These are phyloP conservation scores for Himalopsyche kuldschensis DNA, from an alignment of 2,888 invertebrate species.

Conservation along the genomic window DNA sequence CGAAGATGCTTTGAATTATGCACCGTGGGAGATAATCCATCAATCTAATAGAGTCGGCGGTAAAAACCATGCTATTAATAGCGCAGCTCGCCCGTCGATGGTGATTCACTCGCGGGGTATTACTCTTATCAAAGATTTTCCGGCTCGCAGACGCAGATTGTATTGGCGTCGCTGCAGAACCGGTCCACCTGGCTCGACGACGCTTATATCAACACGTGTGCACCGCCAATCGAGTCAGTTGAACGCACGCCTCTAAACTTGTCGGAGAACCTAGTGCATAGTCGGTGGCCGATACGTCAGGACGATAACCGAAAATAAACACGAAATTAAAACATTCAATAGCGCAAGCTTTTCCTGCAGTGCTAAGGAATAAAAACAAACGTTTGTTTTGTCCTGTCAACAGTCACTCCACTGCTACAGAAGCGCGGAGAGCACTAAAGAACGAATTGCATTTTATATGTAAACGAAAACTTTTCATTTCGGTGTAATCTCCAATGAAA, in stretches of 20 bases:
- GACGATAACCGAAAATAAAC: background rate
- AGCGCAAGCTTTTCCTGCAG: background rate
- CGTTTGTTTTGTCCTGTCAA: background rate
- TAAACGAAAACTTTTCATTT: background rate
- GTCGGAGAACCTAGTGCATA: background rate
- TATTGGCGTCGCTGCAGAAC: background rate
- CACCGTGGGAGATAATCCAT: background rate
- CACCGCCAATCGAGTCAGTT: conserved; percentile 6
- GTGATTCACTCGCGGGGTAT: background rate
- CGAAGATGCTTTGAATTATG: background rate
- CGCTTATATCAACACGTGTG: conserved; percentile 21
- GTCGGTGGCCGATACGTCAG: background rate
- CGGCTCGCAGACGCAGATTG: background rate
- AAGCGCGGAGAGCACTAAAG: background rate
- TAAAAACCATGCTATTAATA: background rate
- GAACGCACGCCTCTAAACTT: background rate
- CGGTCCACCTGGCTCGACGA: background rate
- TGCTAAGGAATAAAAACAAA: background rate
- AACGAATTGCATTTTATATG: background rate
- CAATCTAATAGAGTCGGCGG: background rate
- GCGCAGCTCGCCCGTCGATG: background rate
- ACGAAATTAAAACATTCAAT: background rate
- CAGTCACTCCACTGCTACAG: background rate
- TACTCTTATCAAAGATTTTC: background rate
- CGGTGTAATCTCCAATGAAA: background rate